phyloP scores from a whole-genome alignment of 2,113 vertebrate species.

The Sula dactylatra region DNA sequence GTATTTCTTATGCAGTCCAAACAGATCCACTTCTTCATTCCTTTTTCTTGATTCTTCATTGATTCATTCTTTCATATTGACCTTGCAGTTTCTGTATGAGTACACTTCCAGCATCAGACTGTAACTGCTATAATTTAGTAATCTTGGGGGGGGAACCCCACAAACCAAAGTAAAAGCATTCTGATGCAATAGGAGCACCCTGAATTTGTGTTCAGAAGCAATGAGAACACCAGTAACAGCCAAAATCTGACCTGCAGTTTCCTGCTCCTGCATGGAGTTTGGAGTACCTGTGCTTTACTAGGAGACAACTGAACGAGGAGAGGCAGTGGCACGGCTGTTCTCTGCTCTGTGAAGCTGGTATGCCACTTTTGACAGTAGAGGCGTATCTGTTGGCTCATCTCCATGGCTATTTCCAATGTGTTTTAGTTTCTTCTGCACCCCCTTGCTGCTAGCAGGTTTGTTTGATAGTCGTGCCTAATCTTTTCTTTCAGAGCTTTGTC shows the following conservation, averaged over 20 bases:
- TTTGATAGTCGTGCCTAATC: background rate
- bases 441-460: background rate
- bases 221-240: background rate
- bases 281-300: background rate
- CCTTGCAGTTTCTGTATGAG: background rate
- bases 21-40: background rate
- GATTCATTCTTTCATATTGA: background rate
- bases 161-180: background rate
- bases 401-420: background rate
- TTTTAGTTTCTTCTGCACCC: background rate
- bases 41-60: background rate
- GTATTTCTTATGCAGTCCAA: background rate
- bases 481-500: background rate
- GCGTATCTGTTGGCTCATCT: background rate
- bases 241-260: background rate
- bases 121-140: background rate
- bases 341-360: background rate
- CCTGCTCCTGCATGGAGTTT: background rate
- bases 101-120: background rate
- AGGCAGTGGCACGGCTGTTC: background rate
- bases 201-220: background rate
- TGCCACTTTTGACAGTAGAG: background rate
- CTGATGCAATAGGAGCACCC: background rate
- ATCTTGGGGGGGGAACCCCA: too few species aligned
- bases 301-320: background rate